Evolutionary conservation across 2,888 invertebrate genomes (phyloP), one percentile per base, ranked within the genome.

Genomic region (Monoplex corrugatus): DNA sequence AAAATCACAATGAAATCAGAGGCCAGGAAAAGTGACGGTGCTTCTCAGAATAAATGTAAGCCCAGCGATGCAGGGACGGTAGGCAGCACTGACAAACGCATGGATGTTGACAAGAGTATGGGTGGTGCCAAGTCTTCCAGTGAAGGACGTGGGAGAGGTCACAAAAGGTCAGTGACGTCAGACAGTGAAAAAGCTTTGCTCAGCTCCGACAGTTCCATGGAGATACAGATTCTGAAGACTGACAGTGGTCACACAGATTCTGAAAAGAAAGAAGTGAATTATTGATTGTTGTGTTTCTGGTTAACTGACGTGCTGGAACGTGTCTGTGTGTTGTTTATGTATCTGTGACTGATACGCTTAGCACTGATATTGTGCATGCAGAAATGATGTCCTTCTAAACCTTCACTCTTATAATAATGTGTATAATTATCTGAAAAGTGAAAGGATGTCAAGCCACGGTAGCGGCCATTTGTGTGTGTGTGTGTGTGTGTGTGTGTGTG

Each of bases 171-270:
- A 5, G 43, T 63, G 63, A 90, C 90, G 2, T 86, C 90, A 1
- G 90, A 90, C 40, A 90, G 90, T 80, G 88, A 89, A 68, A 89
- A 88, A 80, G 83, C 90, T 28, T 75, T 90, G 88, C 87, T 90
- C 38, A 88, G 89, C 35, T 90, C 90, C 0, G 85, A 86, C 44
- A 90, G 90, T 89, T 90, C 90, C 28, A 68, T 83, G 16, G 90
- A 90, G 63, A 78, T 90, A n/a, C 45, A 88, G n/a, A 63, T 50
- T 35, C n/a, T 90, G 87, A 89, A 90, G 57, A 16, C n/a, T 57
- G 16, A 84, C 19, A 35, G 45, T 84, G 50, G 45, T 2, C 80
- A 40, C 80, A 80, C 80, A 2, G 23, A 38, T 23, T 6, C 8
- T 16, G 40, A 8, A 80, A 80, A 40, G 80, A 8, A n/a, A n/a